These are phyloP conservation scores for Melierax canorus DNA, from an alignment of 2,113 vertebrate genomes.

Conservation along the genomic window DNA sequence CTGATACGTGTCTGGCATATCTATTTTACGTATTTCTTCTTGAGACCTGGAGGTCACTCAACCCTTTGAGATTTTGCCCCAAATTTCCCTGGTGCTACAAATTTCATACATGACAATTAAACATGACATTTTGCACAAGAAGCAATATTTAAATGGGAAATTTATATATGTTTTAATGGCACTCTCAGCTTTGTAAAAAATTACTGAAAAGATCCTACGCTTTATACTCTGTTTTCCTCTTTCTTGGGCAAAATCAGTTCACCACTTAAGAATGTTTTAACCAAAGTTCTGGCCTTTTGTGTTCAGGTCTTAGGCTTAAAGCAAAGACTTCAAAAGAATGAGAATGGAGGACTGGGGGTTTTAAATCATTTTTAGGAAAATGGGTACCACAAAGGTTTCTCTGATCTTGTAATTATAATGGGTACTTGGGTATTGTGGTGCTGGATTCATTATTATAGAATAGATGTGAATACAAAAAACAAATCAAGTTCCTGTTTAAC, in stretches of 20 bases:
- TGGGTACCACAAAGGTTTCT: slow-evolving; percentile 56
- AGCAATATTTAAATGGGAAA: not conserved
- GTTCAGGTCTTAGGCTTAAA: slow-evolving; percentile 28
- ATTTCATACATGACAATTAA: not conserved
- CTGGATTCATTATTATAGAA: slow-evolving; percentile 46
- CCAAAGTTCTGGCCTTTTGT: slow-evolving; percentile 35
- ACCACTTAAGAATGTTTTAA: not conserved
- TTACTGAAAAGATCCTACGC: not conserved
- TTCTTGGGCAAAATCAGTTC: not conserved
- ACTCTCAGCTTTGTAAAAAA: not conserved
- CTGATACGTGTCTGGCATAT: rapidly evolving
- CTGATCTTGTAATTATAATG: slow-evolving; percentile 53
- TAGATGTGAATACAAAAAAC: slow-evolving; percentile 56
- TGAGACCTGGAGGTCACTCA: not conserved
- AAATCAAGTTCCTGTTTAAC: slow-evolving; percentile 64
- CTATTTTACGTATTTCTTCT: not conserved
- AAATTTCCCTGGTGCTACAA: not conserved
- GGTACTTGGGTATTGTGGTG: slow-evolving; percentile 7
- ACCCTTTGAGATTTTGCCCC: not conserved
- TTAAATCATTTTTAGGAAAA: slow-evolving; percentile 49
- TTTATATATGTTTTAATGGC: not conserved
- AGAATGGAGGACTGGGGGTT: not conserved
- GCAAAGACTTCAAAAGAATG: slow-evolving; percentile 66
- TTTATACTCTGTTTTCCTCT: not conserved
- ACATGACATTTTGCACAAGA: not conserved